Base-by-base conservation (phyloP, 2,797 vertebrate genomes). In the Sciaenops ocellatus region DNA sequence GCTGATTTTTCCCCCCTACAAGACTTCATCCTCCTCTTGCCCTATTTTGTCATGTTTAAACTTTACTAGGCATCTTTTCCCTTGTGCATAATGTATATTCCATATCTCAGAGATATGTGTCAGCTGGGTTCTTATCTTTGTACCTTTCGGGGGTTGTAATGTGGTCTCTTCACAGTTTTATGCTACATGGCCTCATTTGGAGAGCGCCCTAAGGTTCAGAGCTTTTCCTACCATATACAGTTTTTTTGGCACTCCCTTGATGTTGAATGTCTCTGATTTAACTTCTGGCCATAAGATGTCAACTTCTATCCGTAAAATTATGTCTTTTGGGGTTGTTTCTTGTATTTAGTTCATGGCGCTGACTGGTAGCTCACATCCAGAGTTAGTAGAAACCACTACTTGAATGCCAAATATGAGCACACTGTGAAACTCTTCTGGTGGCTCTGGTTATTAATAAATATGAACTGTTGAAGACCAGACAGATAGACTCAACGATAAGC, bases 251-350 rank as follows among this genome's bases (percentile, higher is more conserved):
- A 22, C 22, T 67, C 55, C n/a, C 46, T 79, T 76, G 75, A 82
- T 73, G 60, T 76, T 51, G 41, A 77, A 59, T 67, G 57, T 72
- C 41, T 69, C 20, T 77, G 83, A 69, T 44, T 77, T 71, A 62
- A 65, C 64, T 64, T 82, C 64, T 76, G 83, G 34, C 54, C 61
- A 71, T 90, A 74, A 81, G 46, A 83, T 76, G 67, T 79, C 75
- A 79, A 64, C 10, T 44, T 70, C 22, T 16, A 42, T 47, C 62
- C 30, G 55, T 62, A 55, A 47, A 85, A 41, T 3, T 46, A 13
- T 67, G 41, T 78, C 24, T 69, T 73, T 60, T 41, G 24, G 62
- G 56, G 11, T 61, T 38, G 2, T 44, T 82, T 69, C 11, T 34
- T 80, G 41, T 44, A 68, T 83, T 85, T 60, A 75, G 52, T 69